Evolutionary conservation across 2,888 invertebrate species (phyloP), one percentile per base, ranked within the genome.

Genomic region (Steinernema scapterisci): DNA sequence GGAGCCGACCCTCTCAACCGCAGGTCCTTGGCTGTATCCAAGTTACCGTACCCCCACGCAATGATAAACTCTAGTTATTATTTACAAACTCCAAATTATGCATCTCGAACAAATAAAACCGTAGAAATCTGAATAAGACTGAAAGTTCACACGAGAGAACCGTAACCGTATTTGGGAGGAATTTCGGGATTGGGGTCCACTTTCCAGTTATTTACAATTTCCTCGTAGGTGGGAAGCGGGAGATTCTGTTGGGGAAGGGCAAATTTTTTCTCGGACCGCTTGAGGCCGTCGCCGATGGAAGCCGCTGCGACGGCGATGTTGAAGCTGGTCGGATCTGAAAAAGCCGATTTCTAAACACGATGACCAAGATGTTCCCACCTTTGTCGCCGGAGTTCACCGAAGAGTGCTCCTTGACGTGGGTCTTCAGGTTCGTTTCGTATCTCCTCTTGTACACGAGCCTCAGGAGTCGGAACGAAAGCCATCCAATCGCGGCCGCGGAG

Each of bases 171-270:
- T 63, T 31, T 63, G 16, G 63, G 63, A 63, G 63, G 63, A 31
- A 63, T 31, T 38, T 63, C 63, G 1, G 63, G 63, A 31, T 63
- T 27, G 6, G 63, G 31, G 16, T 63, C 63, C 21, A 63, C 63
- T 63, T 63, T 63, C 63, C 63, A 63, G 38, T 63, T 63, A 25
- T 63, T 63, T 16, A 63, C 63, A 25, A 63, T 63, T 16, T 63
- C 63, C 16, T 63, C 31, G 16, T 63, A 63, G 5, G 63, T 31
- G 27, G 63, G 63, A 63, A 63, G 63, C 3, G 63, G 63, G 63
- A 63, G 63, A 31, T 63, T 63, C 63, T 63, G 63, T 16, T 63
- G 11, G 27, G 63, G 63, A 31, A 63, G 31, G 25, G 63, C 19
- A 31, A 63, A 31, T 31, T 31, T 63, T 16, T 19, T 27, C 31